phyloP scores from a whole-genome alignment of 2,888 invertebrate genomes.

The Limnephilus auricula region DNA sequence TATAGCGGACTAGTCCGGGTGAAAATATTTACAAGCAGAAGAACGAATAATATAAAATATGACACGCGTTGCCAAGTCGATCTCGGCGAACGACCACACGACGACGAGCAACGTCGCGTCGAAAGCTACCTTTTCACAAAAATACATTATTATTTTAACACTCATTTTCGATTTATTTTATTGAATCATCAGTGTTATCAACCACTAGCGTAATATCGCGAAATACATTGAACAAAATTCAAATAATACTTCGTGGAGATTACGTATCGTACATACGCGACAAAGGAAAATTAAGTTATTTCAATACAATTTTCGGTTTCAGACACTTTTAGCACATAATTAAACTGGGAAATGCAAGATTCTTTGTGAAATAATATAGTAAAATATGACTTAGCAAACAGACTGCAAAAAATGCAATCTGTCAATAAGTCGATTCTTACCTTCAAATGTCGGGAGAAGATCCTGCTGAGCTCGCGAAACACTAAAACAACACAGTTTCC shows the following conservation, averaged over 20 bases:
- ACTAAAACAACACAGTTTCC: conserved; percentile 56
- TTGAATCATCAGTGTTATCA: conserved; percentile 13
- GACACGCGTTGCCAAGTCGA: conserved; percentile 62
- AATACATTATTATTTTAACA: conserved; percentile 48
- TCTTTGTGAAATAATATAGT: conserved; percentile 32
- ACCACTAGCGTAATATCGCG: neutral
- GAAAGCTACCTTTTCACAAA: conserved; percentile 50
- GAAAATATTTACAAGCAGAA: conserved; percentile 49
- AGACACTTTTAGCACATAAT: conserved; percentile 26
- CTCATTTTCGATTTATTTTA: conserved; percentile 4
- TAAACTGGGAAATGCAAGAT: neutral
- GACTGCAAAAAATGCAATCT: conserved; percentile 73
- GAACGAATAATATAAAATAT: conserved; percentile 41
- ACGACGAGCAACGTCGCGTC: conserved; percentile 61
- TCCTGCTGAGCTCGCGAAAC: conserved; percentile 30
- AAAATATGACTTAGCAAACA: conserved; percentile 58
- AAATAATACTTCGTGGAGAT: conserved; percentile 40
- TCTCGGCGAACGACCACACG: conserved; percentile 44
- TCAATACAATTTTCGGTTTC: conserved; percentile 7
- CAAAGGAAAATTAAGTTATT: conserved; percentile 39
- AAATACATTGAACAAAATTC: conserved; percentile 21
- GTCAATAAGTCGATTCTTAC: conserved; percentile 69
- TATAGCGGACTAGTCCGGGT: neutral
- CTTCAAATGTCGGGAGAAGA: conserved; percentile 46
- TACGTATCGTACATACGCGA: conserved; percentile 53